Conservation (phyloP, 2,888 invertebrate species). For the Zelleria hepariella region DNA sequence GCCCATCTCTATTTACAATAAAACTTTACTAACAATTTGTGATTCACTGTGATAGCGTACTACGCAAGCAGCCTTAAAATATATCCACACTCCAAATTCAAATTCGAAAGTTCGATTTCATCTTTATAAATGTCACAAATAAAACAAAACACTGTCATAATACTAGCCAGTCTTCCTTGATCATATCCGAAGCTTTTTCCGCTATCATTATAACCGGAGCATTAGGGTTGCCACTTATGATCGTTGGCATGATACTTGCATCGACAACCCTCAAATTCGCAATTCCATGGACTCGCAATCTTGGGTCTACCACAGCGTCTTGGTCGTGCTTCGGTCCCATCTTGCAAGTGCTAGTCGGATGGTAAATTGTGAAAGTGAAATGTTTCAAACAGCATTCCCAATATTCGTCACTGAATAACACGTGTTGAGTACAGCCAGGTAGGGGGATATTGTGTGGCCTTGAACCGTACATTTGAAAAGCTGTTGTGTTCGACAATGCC, state of each 20-base stretch:
- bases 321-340: conserved; percentile 86
- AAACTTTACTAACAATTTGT: not conserved
- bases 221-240: conserved; percentile 91
- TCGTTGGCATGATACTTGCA: conserved; percentile 90
- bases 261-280: conserved; percentile 84
- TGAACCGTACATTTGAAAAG: conserved; percentile 86
- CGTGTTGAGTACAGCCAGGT: conserved; percentile 84
- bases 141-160: conserved; percentile 51
- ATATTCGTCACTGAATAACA: conserved; percentile 83
- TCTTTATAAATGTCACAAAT: conserved; percentile 9
- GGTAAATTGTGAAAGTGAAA: conserved; percentile 87
- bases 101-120: not conserved
- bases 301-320: conserved; percentile 84
- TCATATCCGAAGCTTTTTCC: conserved; percentile 90
- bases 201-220: conserved; percentile 93
- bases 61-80: not conserved
- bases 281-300: conserved; percentile 83
- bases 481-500: conserved; percentile 82
- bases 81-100: not conserved
- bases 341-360: conserved; percentile 87
- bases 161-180: conserved; percentile 86
- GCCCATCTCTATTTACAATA: too few relatives aligned
- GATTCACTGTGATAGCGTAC: not conserved
- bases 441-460: conserved; percentile 83
- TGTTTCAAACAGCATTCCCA: conserved; percentile 90